Base-by-base conservation (phyloP, 2,797 vertebrate species). In the Bovichtus variegatus region DNA sequence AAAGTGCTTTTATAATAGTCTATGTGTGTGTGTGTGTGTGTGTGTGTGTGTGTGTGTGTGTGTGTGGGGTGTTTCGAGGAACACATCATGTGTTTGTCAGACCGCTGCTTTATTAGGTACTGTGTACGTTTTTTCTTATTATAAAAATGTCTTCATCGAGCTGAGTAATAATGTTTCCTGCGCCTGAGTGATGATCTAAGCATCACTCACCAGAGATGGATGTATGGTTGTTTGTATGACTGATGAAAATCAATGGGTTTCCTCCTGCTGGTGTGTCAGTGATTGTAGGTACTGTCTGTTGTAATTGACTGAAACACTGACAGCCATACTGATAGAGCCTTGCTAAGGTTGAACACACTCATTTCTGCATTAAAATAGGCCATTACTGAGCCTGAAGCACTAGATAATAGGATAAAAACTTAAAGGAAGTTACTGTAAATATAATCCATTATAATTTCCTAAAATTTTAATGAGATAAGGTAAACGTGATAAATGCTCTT, bases 111-210 rank as follows among this genome's bases (percentile, higher is more conserved):
- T 76, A 86, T 70, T 51, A 59, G 71, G 25, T 70, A 23, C 47
- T 65, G 53, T 72, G 27, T 74, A 76, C 74, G 40, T 79, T 68
- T 80, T 73, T 80, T 60, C 31, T 29, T 50, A 75, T 67, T 57
- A 53, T 87, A 80, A 76, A 84, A 86, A 55, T 80, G 55, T 77
- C 62, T 87, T 76, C 55, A 89, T 75, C 83, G 76, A 82, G 67
- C 82, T 80, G 82, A 91, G 77, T 82, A 80, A 90, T 91, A 79
- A 71, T 83, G 89, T 68, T 86, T 78, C 78, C 47, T 7, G 72
- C 80, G 55, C 70, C 44, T 61, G 62, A 80, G 61, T 87, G 87
- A 92, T 90, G 90, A 92, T 81, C 86, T 88, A 86, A 90, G 87
- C 86, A 64, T 87, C 77, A 80, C 76, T 90, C 76, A 90, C 74